Evolutionary conservation across 2,797 vertebrate genomes (phyloP), one percentile per base, ranked within the genome.

Genomic region (Hemitrygon akajei): DNA sequence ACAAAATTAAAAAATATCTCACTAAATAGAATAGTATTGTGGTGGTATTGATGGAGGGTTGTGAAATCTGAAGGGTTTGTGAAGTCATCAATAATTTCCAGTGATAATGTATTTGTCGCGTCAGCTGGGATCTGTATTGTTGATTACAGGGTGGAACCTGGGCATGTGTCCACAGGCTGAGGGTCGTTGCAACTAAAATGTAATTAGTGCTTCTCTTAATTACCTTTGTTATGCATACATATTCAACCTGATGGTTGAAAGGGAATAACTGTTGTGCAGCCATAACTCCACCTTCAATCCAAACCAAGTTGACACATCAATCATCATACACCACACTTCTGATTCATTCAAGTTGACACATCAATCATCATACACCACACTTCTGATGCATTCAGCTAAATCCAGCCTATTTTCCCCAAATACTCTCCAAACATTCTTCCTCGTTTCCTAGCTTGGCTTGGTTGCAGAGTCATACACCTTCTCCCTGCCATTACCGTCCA

Each of bases 121-220:
- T n/a, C 93, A 0, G 0, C 0, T 9, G 95, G 94, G 3, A 25
- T 20, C 93, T 94, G 6, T 97, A 97, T 95, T 97, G 97, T 96
- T 95, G 94, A 93, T 93, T 93, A 93, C 0, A 56, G 0, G 10
- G 5, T 0, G 95, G 94, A 91, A n/a, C 91, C 3, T 97, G 96
- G 97, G 95, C 0, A 87, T 97, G 97, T 97, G 97, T 91, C 96
- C 96, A 16, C 95, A 95, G 94, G 76, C 56, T 86, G 94, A 95
- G 97, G 97, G 97, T 96, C 56, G 30, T 79, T 63, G 63, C 14
- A 37, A 63, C 27, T 63, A 5, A 37, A 37, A 37, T 37, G 37
- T 37, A 37, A 37, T 37, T 37, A 37, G 37, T 37, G 37, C 37
- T 37, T 37, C 37, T 37, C 37, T 37, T 37, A 37, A 37, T 37